Base-by-base conservation (phyloP, 2,888 invertebrate species). In the Macrophya alboannulata region DNA sequence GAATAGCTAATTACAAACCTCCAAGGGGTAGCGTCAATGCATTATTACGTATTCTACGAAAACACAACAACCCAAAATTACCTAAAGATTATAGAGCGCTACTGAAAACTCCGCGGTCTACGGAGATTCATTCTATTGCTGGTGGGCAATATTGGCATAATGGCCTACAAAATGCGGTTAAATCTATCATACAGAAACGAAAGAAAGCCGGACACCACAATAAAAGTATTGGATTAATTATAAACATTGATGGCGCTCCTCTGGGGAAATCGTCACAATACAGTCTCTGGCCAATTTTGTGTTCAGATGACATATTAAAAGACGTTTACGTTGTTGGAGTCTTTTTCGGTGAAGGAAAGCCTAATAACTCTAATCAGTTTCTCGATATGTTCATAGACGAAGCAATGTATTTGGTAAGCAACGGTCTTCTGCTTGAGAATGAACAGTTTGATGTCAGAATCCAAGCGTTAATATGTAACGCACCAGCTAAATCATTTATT, bases 401-500 rank as follows among this genome's bases (percentile, higher is more conserved):
- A 71, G 71, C 71, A 71, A 40, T 71, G 37, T 6, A 1, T 71
- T 71, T 71, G 15, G 71, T 71, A 15, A 40, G 17, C 15, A 17
- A 71, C 4, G 71, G 71, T 40, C 1, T 71, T 3, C 4, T 9
- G 71, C 40, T 71, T 40, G 40, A 71, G 3, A 40, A 71, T 40
- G 17, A 71, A 71, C 15, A 37, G 37, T 71, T 37, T 1, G n/a
- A 71, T 40, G 40, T 71, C 17, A 71, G 6, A 37, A 84, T 87
- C 37, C 68, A 62, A 71, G 81, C 59, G 2, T 74, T 87, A n/a
- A 77, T 85, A 76, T 88, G 86, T 65, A 87, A 88, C 77, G 85
- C 86, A 1, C 87, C 87, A 6, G 86, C 88, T n/a, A 86, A 86
- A 40, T 55, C 87, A 0, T 86, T 81, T 55, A 62, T 87, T 76